Evolutionary conservation across 2,797 vertebrate species (phyloP).

Genomic region (Podargus strigoides): DNA sequence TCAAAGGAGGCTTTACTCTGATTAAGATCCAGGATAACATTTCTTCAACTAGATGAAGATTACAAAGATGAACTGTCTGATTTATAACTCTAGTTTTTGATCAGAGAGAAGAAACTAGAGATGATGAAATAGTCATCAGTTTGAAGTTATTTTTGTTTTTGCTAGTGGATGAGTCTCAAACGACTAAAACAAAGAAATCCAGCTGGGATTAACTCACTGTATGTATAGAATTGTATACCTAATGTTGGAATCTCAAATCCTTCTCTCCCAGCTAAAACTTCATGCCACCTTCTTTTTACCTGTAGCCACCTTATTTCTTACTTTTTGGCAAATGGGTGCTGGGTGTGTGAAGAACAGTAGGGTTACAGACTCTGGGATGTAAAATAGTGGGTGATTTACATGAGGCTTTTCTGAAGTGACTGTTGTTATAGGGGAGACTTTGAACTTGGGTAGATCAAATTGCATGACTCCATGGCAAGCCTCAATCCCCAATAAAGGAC

Average conservation of each 20-base stretch:
- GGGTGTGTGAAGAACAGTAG: neutral
- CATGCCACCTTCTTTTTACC: neutral
- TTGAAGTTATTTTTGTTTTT: slow-evolving; percentile 42
- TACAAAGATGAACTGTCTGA: neutral
- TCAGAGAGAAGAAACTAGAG: slow-evolving; percentile 6
- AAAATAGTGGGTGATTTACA: neutral
- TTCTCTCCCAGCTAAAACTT: neutral
- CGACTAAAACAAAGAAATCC: slow-evolving; percentile 28
- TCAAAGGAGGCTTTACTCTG: neutral
- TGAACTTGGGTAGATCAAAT: neutral
- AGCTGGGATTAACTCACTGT: neutral
- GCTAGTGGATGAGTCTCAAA: neutral
- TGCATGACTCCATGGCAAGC: neutral
- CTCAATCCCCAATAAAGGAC: neutral
- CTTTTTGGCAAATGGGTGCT: neutral
- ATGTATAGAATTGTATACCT: neutral
- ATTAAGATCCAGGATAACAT: neutral
- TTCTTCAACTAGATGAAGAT: neutral
- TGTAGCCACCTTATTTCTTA: neutral
- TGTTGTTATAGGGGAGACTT: neutral
- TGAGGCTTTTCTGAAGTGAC: neutral
- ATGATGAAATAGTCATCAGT: slow-evolving; percentile 41
- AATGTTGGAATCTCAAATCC: neutral
- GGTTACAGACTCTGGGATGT: neutral
- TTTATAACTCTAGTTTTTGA: neutral